These are phyloP conservation scores for Zoanthus gigantus DNA, from an alignment of 92 coral and sea anemone species.

Conservation along the genomic window DNA sequence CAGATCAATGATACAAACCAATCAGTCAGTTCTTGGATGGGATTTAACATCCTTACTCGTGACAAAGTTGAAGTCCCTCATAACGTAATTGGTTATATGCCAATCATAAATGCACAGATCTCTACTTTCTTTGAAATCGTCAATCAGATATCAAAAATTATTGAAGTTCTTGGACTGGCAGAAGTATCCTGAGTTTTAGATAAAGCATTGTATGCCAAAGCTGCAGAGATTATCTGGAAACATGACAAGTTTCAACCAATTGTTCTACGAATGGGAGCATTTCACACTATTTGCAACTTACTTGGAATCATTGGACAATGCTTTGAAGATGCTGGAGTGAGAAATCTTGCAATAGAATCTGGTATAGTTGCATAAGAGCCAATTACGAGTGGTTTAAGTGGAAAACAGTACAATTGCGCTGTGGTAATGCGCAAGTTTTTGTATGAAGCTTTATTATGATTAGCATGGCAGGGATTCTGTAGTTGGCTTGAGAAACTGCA, in stretches of 20 bases:
- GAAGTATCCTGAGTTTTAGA: constrained; percentile 55
- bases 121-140: constrained; percentile 53
- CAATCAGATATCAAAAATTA: constrained; percentile 38
- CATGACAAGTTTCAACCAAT: constrained; percentile 16
- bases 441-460: constrained; percentile 49
- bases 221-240: constrained; percentile 59
- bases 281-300: constrained; percentile 38
- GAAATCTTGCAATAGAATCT: constrained; percentile 30
- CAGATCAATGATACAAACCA: constrained; percentile 35
- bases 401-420: constrained; percentile 33
- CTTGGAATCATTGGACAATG: constrained; percentile 1
- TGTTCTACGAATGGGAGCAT: constrained; percentile 54
- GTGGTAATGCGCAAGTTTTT: constrained; percentile 22
- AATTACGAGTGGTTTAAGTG: constrained; percentile 19
- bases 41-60: constrained; percentile 61
- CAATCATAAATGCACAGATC: constrained; percentile 47
- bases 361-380: constrained; percentile 39
- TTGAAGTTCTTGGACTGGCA: constrained; percentile 47
- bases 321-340: constrained; percentile 20
- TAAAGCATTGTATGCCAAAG: constrained; percentile 59
- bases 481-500: constrained; percentile 44
- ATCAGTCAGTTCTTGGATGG: constrained; percentile 68
- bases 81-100: constrained; percentile 61
- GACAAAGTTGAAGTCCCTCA: constrained; percentile 43
- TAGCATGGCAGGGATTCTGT: constrained; percentile 39